Percentiles rank a stretch among this genome's conserved stretches.
Conservation (phyloP, 1,140 invertebrate genomes). For the Ostrea denselamellosa region DNA sequence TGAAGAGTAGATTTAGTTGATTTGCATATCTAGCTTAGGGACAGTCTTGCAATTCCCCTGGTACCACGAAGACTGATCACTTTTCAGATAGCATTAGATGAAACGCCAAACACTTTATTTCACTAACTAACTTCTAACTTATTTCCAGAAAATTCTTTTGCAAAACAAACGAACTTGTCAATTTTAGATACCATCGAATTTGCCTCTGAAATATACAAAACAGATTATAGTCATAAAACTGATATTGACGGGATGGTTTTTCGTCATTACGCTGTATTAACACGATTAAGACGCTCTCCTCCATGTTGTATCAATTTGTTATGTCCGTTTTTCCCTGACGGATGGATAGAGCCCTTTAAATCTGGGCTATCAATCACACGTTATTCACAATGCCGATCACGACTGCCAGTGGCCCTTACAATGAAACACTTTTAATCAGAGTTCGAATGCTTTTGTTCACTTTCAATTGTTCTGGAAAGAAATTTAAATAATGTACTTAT, state of each 20-base stretch:
- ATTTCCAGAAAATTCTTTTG: background rate
- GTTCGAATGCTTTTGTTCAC: background rate
- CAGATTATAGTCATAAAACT: background rate
- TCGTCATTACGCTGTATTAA: background rate
- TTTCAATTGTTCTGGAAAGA: background rate
- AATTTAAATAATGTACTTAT: no score
- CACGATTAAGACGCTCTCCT: conserved; percentile 6
- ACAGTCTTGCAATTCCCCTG: background rate
- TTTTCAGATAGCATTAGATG: background rate
- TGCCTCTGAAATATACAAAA: background rate
- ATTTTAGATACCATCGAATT: background rate
- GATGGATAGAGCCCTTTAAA: background rate
- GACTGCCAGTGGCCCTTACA: background rate
- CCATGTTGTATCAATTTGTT: conserved; percentile 8
- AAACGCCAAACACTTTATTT: background rate
- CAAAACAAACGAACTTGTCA: background rate
- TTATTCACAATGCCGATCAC: background rate
- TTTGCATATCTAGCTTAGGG: background rate
- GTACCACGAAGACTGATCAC: background rate
- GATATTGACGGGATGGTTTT: conserved; percentile 16
- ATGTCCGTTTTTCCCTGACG: background rate
- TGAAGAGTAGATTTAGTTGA: background rate
- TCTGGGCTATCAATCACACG: background rate
- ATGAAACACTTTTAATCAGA: conserved; percentile 2
- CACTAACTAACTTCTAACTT: background rate